Conservation (phyloP, 2,888 invertebrate genomes). For the Synergus umbraculus region DNA sequence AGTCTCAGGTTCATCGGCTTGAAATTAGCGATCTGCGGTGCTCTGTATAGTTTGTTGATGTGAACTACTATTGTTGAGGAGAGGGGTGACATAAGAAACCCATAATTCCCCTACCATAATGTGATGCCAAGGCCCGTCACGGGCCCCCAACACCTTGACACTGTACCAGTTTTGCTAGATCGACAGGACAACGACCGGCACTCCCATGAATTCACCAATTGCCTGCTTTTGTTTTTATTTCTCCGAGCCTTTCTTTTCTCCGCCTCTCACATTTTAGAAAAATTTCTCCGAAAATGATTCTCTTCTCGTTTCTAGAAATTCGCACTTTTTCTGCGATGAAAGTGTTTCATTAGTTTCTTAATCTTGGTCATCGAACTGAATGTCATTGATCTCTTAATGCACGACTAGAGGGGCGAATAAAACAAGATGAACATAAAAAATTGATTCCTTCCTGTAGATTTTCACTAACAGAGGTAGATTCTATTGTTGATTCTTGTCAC, state of each 20-base stretch:
- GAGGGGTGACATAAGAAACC: slow-evolving; percentile 4
- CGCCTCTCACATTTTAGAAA: not conserved
- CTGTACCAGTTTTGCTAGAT: slow-evolving; percentile 70
- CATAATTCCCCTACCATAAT: slow-evolving; percentile 1
- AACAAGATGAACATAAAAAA: not conserved
- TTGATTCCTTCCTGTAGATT: not conserved
- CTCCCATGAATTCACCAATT: slow-evolving; percentile 22
- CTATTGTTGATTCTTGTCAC: slow-evolving; percentile 34
- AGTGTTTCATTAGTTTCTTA: not conserved
- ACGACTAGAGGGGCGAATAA: not conserved
- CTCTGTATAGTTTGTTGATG: slow-evolving; percentile 14
- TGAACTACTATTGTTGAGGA: not conserved
- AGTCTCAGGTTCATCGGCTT: slow-evolving; percentile 51
- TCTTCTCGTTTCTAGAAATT: not conserved
- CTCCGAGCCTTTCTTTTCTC: not conserved
- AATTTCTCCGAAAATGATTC: not conserved
- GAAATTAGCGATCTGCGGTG: not conserved
- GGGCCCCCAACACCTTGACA: slow-evolving; percentile 68
- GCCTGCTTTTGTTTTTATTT: not conserved
- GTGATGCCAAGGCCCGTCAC: slow-evolving; percentile 6
- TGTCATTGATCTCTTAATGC: not conserved
- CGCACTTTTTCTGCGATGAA: not conserved
- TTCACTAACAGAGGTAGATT: not conserved
- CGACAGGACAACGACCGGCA: slow-evolving; percentile 31
- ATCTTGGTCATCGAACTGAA: not conserved